Percentiles rank a stretch among this genome's conserved stretches.
phyloP scores from a whole-genome alignment of 2,113 vertebrate species.

The Isurus oxyrinchus region DNA sequence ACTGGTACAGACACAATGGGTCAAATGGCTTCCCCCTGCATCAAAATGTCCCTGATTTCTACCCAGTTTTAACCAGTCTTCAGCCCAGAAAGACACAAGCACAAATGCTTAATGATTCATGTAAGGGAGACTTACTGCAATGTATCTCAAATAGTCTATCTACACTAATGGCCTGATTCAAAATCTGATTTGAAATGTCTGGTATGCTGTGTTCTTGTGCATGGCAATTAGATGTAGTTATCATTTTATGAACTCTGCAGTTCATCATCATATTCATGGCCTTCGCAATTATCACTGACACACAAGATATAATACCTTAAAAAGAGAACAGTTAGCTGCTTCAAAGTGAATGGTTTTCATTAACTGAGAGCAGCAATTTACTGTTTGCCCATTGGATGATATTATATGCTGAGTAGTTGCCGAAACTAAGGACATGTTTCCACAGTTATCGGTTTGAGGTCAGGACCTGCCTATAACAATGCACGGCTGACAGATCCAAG shows the following conservation, averaged over 20 bases:
- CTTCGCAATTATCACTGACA: background rate
- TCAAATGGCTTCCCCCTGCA: background rate
- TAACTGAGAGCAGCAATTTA: background rate
- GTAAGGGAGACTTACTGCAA: background rate
- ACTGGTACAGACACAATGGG: background rate
- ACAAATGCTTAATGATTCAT: background rate
- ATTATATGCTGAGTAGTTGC: background rate
- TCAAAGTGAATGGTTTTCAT: background rate
- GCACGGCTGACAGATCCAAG: background rate
- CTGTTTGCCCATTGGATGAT: background rate
- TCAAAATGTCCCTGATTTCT: background rate
- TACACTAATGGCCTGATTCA: background rate
- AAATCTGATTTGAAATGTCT: background rate
- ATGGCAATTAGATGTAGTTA: background rate
- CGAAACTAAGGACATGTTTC: background rate
- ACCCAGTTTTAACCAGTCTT: background rate
- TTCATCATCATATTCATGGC: background rate
- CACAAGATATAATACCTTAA: background rate
- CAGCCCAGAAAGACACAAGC: background rate
- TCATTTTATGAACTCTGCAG: background rate
- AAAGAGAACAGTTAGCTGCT: background rate
- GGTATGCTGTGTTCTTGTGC: background rate
- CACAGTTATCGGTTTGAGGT: background rate
- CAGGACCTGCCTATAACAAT: background rate
- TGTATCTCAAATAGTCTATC: background rate